Conservation (phyloP, 2,113 vertebrate genomes). For the Nycticryphes semicollaris region DNA sequence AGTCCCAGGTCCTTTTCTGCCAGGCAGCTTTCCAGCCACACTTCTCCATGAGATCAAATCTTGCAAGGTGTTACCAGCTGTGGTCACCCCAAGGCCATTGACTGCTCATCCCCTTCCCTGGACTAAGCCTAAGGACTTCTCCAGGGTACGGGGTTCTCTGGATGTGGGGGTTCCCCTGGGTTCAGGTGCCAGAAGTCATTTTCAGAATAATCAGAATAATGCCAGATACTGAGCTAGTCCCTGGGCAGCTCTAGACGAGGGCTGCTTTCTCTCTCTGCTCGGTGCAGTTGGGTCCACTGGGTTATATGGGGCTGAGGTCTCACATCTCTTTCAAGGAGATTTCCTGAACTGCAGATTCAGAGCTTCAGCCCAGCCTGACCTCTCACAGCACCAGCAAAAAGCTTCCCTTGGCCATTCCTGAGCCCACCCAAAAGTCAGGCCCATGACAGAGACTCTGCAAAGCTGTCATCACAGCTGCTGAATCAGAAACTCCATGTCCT, state of each 20-base stretch:
- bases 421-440: not conserved
- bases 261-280: not conserved
- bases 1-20: too few relatives aligned
- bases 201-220: not conserved
- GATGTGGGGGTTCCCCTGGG: not conserved
- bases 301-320: not conserved
- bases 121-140: not conserved
- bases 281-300: not conserved
- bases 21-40: too few relatives aligned
- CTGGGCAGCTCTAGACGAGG: not conserved
- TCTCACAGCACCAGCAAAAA: not conserved
- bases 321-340: not conserved
- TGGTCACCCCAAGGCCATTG: not conserved
- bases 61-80: not conserved
- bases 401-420: not conserved
- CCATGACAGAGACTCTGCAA: not conserved
- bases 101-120: not conserved
- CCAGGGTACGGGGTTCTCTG: not conserved
- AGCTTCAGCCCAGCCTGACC: not conserved
- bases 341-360: not conserved
- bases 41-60: not conserved
- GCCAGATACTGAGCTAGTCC: not conserved
- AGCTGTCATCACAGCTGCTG: not conserved
- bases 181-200: not conserved
- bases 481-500: not conserved